These are phyloP conservation scores for Numenius phaeopus DNA, from an alignment of 2,797 vertebrate genomes.

Conservation along the genomic window DNA sequence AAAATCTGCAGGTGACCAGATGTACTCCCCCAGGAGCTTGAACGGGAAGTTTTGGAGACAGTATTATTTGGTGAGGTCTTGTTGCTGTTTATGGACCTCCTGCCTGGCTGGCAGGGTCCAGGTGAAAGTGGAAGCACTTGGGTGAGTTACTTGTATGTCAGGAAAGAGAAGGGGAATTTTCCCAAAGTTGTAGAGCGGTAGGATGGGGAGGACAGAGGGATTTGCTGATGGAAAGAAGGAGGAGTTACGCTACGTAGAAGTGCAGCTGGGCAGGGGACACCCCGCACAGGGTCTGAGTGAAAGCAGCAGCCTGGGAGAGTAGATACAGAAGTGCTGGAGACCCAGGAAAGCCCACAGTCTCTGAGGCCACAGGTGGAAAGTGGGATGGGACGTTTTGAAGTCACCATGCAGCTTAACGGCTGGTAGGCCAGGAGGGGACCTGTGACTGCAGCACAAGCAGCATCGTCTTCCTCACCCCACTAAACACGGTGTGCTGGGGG, in stretches of 20 bases:
- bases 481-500: fast-evolving
- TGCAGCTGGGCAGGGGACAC: neutral
- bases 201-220: neutral
- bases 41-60: fast-evolving
- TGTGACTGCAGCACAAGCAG: neutral
- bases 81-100: neutral
- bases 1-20: neutral
- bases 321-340: neutral
- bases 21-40: neutral
- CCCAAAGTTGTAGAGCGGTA: neutral
- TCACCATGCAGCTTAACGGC: fast-evolving
- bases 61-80: neutral
- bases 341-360: fast-evolving
- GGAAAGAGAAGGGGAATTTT: neutral
- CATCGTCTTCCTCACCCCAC: neutral
- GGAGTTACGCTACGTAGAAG: neutral
- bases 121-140: neutral
- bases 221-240: neutral
- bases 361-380: neutral
- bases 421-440: neutral
- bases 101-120: neutral
- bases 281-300: fast-evolving
- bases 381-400: fast-evolving
- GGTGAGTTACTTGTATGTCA: neutral
- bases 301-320: neutral